Evolutionary conservation across 1,140 invertebrate species (phyloP).

Genomic region (Drosophila orosa): DNA sequence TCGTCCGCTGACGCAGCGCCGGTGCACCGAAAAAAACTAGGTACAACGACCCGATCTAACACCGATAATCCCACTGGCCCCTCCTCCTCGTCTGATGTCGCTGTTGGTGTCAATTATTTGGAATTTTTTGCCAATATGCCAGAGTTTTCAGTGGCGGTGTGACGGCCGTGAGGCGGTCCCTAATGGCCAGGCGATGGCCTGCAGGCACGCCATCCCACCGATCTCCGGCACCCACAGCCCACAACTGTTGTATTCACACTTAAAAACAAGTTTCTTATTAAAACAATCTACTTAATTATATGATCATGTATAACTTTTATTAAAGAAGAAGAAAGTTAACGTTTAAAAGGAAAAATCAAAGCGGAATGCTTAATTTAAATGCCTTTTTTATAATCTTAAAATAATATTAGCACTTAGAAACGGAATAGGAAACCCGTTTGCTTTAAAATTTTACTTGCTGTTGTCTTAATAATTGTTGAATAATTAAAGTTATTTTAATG

Average conservation of each 20-base stretch:
- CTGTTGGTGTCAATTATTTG: conserved; percentile 73
- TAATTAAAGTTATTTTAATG: neutral
- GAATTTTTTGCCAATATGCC: conserved; percentile 65
- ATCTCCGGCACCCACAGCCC: neutral
- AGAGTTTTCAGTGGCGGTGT: conserved; percentile 14
- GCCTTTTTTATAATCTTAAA: neutral
- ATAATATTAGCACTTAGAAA: neutral
- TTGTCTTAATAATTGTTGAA: neutral
- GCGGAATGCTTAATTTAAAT: too few species aligned
- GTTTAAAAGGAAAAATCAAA: too few species aligned
- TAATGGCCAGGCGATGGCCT: conserved; percentile 67
- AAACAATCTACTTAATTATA: neutral
- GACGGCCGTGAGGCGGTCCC: conserved; percentile 24
- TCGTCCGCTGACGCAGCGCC: conserved; percentile 40
- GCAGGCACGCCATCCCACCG: conserved; percentile 29
- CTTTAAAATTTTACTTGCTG: neutral
- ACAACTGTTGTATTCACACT: conserved; percentile 1
- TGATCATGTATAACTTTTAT: neutral
- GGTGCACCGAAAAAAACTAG: conserved; percentile 43
- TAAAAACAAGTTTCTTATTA: neutral
- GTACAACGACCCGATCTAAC: conserved; percentile 19
- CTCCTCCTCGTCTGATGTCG: conserved; percentile 1
- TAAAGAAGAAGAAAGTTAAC: neutral
- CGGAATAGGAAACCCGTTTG: neutral
- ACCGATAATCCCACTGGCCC: neutral